Evolutionary conservation across 2,113 vertebrate genomes (phyloP), one percentile per base, ranked within the genome.

Genomic region (Hypocryptadius cinnamomeus): DNA sequence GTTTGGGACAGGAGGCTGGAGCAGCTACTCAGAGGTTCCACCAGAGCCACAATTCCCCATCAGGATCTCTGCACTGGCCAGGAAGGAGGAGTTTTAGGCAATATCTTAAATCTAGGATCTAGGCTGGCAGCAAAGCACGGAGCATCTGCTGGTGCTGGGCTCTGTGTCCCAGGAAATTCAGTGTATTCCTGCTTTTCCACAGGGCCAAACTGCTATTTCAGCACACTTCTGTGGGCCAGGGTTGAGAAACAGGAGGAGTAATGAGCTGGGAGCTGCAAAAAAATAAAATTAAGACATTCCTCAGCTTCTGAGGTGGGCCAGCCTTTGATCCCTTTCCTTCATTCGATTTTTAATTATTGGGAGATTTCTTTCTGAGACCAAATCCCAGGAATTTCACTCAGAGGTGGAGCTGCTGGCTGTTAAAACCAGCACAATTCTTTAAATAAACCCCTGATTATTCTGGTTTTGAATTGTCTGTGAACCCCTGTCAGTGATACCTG

Each of bases 251-350:
- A 97, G 91, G 96, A 96, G 40, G 77, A 97, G 90, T 88, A 98
- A 96, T 97, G 97, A 84, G 95, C 97, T 91, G 98, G 98, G 39
- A 98, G 97, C 98, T 98, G 97, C 64, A 94, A 91, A 87, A 66
- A 42, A 51, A 96, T 40, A 81, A 82, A 84, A 86, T 82, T 10
- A 24, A 61, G 60, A 87, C 27, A 81, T 87, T 85, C 61, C 87
- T 87, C 60, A 78, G 0, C 28, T 82, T n/a, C 14, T 6, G 24
- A 11, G 37, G 15, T 14, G 37, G 0, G 2, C 19, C 78, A 95
- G 48, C 20, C 28, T 28, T 11, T 8, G 47, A 54, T 42, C 53
- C 14, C 20, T 70, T 70, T 21, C 50, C n/a, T 45, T 77, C 45
- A 33, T 44, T 37, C 14, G 10, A 17, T 17, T 87, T 79, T 72